Evolutionary conservation across 2,888 invertebrate genomes (phyloP).

Genomic region (Machimus atricapillus): DNA sequence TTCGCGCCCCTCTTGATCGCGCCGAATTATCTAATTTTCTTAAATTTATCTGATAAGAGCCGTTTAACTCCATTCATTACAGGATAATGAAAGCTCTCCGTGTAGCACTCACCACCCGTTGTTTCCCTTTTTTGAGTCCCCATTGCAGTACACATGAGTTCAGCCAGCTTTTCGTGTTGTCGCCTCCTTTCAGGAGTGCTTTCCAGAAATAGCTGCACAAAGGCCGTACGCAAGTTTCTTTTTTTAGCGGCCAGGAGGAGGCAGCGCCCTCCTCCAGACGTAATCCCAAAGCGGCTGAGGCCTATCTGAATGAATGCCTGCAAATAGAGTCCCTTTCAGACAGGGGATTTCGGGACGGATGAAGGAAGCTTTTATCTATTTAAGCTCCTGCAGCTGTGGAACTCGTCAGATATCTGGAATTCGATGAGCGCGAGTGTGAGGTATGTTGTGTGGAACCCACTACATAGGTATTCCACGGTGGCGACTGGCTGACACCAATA

Average conservation of each 20-base stretch:
- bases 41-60: conserved; percentile 45
- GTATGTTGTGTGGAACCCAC: background rate
- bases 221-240: conserved; percentile 13
- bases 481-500: background rate
- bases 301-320: background rate
- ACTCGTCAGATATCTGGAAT: background rate
- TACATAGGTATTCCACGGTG: background rate
- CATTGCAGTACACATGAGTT: background rate
- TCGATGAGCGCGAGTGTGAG: background rate
- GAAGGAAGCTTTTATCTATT: conserved; percentile 20
- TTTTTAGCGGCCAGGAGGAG: background rate
- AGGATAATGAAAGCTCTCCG: conserved; percentile 12
- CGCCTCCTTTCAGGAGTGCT: background rate
- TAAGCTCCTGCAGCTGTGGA: background rate
- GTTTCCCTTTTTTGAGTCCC: background rate
- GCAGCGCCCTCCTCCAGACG: background rate
- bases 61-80: conserved; percentile 24
- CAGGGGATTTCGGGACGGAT: background rate
- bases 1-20: conserved; percentile 34
- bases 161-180: background rate
- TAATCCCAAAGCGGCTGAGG: background rate
- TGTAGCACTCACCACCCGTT: background rate
- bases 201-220: conserved; percentile 5
- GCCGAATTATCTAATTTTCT: conserved; percentile 44
- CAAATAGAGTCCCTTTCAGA: conserved; percentile 13